Evolutionary conservation across 2,797 vertebrate species (phyloP).

Genomic region (Microhierax caerulescens): DNA sequence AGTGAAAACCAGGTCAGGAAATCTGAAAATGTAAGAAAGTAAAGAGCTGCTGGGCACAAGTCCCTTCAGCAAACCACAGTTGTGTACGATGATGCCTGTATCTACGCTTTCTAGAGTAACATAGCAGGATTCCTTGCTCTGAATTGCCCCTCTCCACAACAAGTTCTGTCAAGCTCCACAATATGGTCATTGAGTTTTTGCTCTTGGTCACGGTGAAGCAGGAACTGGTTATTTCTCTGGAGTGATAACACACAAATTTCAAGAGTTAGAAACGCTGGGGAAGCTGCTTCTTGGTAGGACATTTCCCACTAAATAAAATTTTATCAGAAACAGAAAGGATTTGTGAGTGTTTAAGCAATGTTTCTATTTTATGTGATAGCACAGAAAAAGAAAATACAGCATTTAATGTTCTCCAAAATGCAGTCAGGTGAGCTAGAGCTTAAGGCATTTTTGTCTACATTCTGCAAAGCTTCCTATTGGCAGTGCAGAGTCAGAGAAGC

Average conservation of each 20-base stretch:
- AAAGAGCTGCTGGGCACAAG: not conserved
- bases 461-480: not conserved
- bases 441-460: not conserved
- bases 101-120: not conserved
- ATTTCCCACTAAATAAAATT: not conserved
- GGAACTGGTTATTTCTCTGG: not conserved
- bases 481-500: not conserved
- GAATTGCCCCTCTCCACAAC: not conserved
- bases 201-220: not conserved
- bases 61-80: not conserved
- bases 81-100: not conserved
- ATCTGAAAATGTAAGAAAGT: not conserved
- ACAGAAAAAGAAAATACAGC: not conserved
- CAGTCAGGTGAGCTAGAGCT: not conserved
- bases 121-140: not conserved
- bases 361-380: not conserved
- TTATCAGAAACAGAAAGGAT: not conserved
- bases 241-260: not conserved
- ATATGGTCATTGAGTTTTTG: not conserved
- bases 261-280: not conserved
- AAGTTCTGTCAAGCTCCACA: not conserved
- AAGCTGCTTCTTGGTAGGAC: not conserved
- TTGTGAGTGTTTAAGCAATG: not conserved
- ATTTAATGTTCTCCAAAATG: not conserved
- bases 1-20: not conserved